phyloP scores from a whole-genome alignment of 2,113 vertebrate species.

The Clarias batrachus region DNA sequence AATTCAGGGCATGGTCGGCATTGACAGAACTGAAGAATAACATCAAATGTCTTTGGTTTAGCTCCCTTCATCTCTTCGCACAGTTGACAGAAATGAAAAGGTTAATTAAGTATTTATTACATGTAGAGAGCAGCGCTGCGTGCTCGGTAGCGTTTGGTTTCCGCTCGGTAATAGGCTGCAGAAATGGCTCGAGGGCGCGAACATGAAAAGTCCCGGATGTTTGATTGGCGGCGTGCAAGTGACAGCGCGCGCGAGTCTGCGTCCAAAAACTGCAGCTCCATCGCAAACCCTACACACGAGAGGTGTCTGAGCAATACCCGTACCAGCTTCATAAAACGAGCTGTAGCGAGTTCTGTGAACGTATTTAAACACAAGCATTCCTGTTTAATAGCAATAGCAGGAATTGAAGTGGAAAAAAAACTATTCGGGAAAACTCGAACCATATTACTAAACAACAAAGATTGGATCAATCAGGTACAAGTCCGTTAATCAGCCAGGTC shows the following conservation, averaged over 20 bases:
- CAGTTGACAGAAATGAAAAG: conserved; percentile 44
- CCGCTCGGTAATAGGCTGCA: conserved; percentile 34
- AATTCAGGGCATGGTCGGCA: background rate
- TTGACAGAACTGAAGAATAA: background rate
- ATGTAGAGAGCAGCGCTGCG: conserved; percentile 17
- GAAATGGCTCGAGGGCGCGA: conserved; percentile 43
- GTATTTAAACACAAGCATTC: background rate
- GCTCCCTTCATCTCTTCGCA: conserved; percentile 4
- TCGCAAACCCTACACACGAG: background rate
- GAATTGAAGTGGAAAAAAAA: no score
- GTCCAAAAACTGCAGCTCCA: background rate
- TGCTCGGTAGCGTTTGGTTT: conserved; percentile 42
- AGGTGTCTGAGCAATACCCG: background rate
- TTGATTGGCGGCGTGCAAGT: background rate
- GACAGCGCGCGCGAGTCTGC: background rate
- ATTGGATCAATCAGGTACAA: conserved; percentile 19
- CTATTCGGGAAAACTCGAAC: background rate
- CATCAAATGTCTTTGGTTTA: background rate
- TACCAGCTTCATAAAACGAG: background rate
- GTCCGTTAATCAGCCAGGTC: conserved; percentile 10
- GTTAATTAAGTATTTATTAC: conserved; percentile 45
- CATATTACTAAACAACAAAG: conserved; percentile 5
- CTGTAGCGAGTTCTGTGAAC: no score
- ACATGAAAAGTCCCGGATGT: conserved; percentile 15
- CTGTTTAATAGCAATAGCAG: conserved; percentile 2